Evolutionary conservation across 2,888 invertebrate species (phyloP).

Genomic region (Bombyx huttoni): DNA sequence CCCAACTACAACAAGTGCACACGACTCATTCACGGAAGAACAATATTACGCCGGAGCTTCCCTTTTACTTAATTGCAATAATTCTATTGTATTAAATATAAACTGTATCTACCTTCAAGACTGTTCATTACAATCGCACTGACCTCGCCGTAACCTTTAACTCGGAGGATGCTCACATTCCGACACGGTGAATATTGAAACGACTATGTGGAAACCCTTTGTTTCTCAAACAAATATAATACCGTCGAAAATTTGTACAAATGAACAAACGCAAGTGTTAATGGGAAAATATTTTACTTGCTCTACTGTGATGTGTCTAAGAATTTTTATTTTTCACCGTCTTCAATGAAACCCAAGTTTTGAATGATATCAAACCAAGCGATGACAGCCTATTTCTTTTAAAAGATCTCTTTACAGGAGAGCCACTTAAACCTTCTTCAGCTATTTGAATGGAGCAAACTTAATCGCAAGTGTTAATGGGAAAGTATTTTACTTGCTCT

Average conservation of each 20-base stretch:
- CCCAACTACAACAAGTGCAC: not conserved
- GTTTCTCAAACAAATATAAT: not conserved
- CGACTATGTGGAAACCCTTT: conserved; percentile 15
- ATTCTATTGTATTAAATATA: conserved; percentile 28
- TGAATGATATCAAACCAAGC: too few relatives aligned
- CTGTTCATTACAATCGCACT: conserved; percentile 23
- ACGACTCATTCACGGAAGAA: not conserved
- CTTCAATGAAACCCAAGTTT: too few relatives aligned
- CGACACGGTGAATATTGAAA: conserved; percentile 39
- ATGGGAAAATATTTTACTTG: not conserved
- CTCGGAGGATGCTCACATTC: conserved; percentile 59
- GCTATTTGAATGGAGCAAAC: too few relatives aligned
- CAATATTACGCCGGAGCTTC: conserved; percentile 19
- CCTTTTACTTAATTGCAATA: conserved; percentile 42
- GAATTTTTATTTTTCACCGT: too few relatives aligned
- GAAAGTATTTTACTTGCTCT: not conserved
- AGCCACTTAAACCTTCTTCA: too few relatives aligned
- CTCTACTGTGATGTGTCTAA: too few relatives aligned
- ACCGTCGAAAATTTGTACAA: not conserved
- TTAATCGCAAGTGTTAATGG: not conserved
- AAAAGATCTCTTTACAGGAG: too few relatives aligned
- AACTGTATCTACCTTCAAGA: conserved; percentile 20
- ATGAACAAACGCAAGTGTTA: not conserved
- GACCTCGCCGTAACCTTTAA: conserved; percentile 57
- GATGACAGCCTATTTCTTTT: too few relatives aligned